Conservation (phyloP, 2,888 invertebrate genomes). For the Apamea crenata region DNA sequence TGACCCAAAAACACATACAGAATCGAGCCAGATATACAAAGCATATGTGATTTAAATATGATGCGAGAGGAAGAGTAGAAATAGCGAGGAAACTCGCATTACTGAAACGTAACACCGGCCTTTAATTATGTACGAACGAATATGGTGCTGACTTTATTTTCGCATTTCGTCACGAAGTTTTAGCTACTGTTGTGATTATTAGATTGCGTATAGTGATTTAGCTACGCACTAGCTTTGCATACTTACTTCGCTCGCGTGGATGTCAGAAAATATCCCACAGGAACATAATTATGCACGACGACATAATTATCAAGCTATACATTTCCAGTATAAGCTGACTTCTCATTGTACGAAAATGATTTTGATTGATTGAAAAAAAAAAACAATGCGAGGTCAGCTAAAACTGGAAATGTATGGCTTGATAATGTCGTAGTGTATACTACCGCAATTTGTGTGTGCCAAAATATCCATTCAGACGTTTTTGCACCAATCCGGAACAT, state of each 20-base stretch:
- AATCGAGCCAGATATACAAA: constrained; percentile 30
- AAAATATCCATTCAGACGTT: background rate
- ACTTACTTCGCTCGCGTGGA: background rate
- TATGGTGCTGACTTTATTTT: constrained; percentile 42
- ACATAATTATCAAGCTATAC: too few relatives aligned
- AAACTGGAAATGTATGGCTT: too few relatives aligned
- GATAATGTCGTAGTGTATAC: background rate
- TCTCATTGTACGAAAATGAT: too few relatives aligned
- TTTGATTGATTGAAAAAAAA: too few relatives aligned
- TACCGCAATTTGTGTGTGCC: background rate
- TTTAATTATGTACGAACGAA: constrained; percentile 55
- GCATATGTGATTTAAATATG: constrained; percentile 51
- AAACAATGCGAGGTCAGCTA: too few relatives aligned
- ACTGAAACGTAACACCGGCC: constrained; percentile 53
- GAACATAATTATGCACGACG: background rate
- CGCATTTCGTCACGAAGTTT: constrained; percentile 34
- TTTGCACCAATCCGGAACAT: background rate
- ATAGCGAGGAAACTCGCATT: constrained; percentile 54
- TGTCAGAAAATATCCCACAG: background rate
- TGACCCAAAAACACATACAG: constrained; percentile 38
- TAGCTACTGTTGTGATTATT: constrained; percentile 2
- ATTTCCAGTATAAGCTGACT: too few relatives aligned
- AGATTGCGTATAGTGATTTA: background rate
- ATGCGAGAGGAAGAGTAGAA: constrained; percentile 48
- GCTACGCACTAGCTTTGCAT: background rate